Conservation (phyloP, 2,797 vertebrate genomes). For the Linurgus olivaceus region DNA sequence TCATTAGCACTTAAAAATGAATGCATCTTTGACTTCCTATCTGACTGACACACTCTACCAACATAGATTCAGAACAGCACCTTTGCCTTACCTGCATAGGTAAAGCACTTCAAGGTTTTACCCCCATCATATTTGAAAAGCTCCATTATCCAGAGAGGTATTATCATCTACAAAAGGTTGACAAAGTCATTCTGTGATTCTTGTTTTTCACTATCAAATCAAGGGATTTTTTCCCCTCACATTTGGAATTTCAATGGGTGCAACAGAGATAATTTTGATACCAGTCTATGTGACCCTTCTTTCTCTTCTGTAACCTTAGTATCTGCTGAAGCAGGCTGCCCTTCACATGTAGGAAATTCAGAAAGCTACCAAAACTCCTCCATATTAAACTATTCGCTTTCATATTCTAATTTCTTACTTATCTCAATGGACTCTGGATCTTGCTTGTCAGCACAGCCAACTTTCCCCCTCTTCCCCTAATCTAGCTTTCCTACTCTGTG, state of each 20-base stretch:
- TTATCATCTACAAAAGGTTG: rapidly evolving
- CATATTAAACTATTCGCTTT: background rate
- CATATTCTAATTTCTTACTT: background rate
- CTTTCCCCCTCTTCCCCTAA: rapidly evolving
- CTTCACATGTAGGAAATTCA: background rate
- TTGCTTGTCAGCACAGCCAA: background rate
- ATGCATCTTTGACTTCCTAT: background rate
- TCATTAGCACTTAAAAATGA: background rate
- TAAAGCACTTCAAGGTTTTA: background rate
- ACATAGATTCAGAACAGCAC: background rate
- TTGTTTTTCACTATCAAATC: background rate
- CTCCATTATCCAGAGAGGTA: background rate
- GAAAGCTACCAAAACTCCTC: background rate
- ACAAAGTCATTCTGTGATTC: background rate
- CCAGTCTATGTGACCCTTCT: background rate
- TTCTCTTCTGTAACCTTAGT: background rate
- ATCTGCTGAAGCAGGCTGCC: background rate
- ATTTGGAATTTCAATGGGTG: background rate
- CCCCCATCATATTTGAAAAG: background rate
- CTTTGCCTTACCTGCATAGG: background rate
- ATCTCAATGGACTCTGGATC: background rate
- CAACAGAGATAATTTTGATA: background rate
- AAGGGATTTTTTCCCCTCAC: background rate
- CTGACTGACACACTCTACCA: background rate
- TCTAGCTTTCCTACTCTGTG: background rate